Evolutionary conservation across 2,113 vertebrate genomes (phyloP).

Genomic region (Bubo bubo): DNA sequence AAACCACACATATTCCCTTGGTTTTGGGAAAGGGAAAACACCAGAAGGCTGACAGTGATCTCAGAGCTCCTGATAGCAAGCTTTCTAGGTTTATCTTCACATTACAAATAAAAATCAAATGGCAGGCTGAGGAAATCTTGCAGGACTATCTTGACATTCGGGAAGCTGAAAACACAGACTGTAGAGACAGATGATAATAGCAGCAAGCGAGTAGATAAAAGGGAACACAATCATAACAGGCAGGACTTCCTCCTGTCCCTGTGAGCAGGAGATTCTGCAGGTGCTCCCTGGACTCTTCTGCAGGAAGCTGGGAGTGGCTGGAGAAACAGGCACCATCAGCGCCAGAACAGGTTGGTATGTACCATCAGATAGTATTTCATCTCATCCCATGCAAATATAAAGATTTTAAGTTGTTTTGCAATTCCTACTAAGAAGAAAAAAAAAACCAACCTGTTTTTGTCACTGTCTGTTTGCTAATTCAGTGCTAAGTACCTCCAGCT

Average conservation of each 20-base stretch:
- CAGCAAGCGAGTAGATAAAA: neutral
- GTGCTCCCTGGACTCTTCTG: neutral
- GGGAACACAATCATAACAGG: neutral
- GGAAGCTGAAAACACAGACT: neutral
- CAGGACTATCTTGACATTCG: neutral
- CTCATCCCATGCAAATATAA: neutral
- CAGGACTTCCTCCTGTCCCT: neutral
- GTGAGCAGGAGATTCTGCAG: neutral
- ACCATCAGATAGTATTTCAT: neutral
- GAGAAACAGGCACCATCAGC: neutral
- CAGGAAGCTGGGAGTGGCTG: neutral
- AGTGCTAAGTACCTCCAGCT: neutral
- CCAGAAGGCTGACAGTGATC: neutral
- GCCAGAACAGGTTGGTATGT: neutral
- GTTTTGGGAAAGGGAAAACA: neutral
- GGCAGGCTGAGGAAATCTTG: neutral
- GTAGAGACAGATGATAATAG: neutral
- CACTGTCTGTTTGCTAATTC: neutral
- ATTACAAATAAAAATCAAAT: neutral
- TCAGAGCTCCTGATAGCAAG: neutral
- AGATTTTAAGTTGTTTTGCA: neutral
- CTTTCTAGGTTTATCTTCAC: neutral
- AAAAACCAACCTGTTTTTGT: neutral
- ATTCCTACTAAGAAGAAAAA: neutral
- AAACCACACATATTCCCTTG: neutral